phyloP scores from a whole-genome alignment of 2,797 vertebrate genomes.

The Nannoperca australis region DNA sequence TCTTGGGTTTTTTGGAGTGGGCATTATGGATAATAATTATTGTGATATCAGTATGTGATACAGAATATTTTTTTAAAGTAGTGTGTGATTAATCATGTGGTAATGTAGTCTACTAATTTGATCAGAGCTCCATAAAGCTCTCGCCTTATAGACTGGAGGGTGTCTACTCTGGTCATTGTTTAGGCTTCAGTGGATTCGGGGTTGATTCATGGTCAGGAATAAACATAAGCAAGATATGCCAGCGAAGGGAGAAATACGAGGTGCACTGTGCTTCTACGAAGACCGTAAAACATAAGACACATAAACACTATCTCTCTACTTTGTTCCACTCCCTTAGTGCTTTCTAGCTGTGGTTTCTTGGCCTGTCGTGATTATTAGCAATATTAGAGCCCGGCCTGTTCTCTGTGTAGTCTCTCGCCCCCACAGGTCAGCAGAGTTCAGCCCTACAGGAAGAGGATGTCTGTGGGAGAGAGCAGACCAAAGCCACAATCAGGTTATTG shows the following conservation, averaged over 20 bases:
- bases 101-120: not conserved
- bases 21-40: not conserved
- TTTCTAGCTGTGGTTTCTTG: slow-evolving; percentile 46
- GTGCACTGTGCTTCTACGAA: not conserved
- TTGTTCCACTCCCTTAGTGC: slow-evolving; percentile 10
- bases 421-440: slow-evolving; percentile 63
- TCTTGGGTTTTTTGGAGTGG: not conserved
- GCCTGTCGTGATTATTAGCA: slow-evolving; percentile 65
- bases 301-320: slow-evolving; percentile 26
- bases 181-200: slow-evolving; percentile 24
- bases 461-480: slow-evolving; percentile 56
- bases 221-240: slow-evolving; percentile 19
- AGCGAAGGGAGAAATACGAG: slow-evolving; percentile 27
- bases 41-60: not conserved
- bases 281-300: slow-evolving; percentile 11
- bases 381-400: slow-evolving; percentile 58
- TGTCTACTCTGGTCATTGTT: slow-evolving; percentile 40
- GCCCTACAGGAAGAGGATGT: slow-evolving; percentile 55
- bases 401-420: slow-evolving; percentile 58
- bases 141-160: not conserved
- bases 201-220: slow-evolving; percentile 35
- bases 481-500: slow-evolving; percentile 56
- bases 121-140: not conserved
- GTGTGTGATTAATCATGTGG: not conserved
- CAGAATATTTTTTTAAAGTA: not conserved